Evolutionary conservation across 2,888 invertebrate genomes (phyloP).

Genomic region (Tridacna crocea): DNA sequence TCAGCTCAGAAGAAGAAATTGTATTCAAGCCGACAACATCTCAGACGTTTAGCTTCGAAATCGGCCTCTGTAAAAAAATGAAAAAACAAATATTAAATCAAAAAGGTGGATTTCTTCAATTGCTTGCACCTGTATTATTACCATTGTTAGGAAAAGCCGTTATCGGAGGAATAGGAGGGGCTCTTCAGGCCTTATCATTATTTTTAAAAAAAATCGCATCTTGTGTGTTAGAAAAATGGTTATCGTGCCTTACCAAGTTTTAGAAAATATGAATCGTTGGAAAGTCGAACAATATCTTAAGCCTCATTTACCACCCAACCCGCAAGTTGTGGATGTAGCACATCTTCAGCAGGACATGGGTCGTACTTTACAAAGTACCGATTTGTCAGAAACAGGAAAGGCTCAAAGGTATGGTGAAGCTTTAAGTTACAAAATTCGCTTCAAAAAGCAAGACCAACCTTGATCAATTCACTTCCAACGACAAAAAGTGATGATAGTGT

Average conservation of each 20-base stretch:
- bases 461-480: background rate
- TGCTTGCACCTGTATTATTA: no score
- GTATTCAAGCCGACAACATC: no score
- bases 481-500: background rate
- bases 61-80: no score
- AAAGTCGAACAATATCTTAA: constrained; percentile 13
- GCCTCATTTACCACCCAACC: constrained; percentile 21
- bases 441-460: background rate
- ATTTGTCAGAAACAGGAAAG: constrained; percentile 17
- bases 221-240: constrained; percentile 27
- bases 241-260: constrained; percentile 23
- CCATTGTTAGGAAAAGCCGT: no score
- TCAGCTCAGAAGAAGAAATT: no score
- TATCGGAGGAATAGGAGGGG: no score
- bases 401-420: constrained; percentile 9
- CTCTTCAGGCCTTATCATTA: no score
- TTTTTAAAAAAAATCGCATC: no score
- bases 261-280: constrained; percentile 21
- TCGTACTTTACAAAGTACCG: background rate
- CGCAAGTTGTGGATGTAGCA: constrained; percentile 3
- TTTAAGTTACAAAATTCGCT: background rate
- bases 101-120: no score
- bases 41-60: no score
- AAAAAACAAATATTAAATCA: no score
- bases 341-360: constrained; percentile 12